Evolutionary conservation across 2,113 vertebrate genomes (phyloP).

Genomic region (Forbesichthys papilliferus): DNA sequence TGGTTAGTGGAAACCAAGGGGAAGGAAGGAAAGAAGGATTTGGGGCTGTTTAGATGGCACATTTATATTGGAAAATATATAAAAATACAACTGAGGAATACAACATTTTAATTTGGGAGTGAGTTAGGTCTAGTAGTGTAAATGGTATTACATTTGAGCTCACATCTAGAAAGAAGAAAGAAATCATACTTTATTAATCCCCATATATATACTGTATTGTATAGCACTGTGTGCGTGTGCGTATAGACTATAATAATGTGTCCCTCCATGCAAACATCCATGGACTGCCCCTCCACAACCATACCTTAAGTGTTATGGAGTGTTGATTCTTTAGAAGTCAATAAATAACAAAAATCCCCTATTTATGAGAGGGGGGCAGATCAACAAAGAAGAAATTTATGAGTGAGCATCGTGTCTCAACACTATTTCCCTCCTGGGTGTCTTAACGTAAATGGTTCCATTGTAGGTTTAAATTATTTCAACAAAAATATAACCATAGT

Average conservation of each 20-base stretch:
- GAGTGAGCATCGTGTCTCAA: neutral
- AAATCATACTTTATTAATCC: too few species aligned
- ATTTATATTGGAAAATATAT: neutral
- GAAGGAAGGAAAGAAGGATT: neutral
- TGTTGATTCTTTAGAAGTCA: neutral
- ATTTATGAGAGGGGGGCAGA: too few species aligned
- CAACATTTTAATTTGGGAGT: too few species aligned
- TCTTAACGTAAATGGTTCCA: neutral
- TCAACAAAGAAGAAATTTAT: neutral
- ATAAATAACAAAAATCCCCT: too few species aligned
- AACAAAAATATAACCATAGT: neutral
- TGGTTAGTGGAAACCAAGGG: neutral
- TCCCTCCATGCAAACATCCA: neutral
- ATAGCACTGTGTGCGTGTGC: neutral
- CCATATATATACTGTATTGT: too few species aligned
- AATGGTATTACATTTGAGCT: too few species aligned
- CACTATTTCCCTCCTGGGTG: neutral
- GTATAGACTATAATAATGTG: neutral
- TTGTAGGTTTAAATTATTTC: neutral
- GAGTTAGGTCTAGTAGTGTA: too few species aligned
- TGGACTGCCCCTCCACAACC: neutral
- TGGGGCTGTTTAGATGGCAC: neutral
- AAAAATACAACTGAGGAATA: neutral
- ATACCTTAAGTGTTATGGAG: neutral
- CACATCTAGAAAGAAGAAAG: too few species aligned